Conservation (phyloP, 2,888 invertebrate species). For the Agrotis puta region DNA sequence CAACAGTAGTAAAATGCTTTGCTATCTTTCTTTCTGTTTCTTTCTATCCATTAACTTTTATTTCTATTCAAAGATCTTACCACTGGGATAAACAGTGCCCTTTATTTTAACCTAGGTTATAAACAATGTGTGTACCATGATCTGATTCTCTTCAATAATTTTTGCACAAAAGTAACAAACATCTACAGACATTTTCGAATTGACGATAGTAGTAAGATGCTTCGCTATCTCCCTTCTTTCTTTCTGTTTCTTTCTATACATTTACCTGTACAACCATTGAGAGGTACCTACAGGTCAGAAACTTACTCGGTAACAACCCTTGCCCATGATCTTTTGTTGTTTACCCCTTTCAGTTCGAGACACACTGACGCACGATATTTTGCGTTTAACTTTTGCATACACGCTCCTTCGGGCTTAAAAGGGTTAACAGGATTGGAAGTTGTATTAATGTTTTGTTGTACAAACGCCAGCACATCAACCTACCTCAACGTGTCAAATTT, state of each 20-base stretch:
- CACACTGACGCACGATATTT: conserved; percentile 50
- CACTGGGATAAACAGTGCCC: too few relatives aligned
- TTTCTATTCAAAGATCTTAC: background rate
- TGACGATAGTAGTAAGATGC: background rate
- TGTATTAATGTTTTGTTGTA: background rate
- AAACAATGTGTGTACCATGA: too few relatives aligned
- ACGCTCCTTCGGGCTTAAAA: background rate
- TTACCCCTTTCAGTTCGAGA: conserved; percentile 43
- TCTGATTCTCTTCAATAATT: too few relatives aligned
- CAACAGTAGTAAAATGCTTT: background rate
- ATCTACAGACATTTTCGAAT: too few relatives aligned
- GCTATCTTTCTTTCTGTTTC: background rate
- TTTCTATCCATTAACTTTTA: conserved; percentile 2
- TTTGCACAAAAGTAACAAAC: too few relatives aligned
- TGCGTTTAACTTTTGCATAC: conserved; percentile 26
- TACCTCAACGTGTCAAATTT: too few relatives aligned
- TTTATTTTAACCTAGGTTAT: too few relatives aligned
- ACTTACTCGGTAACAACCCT: conserved; percentile 41
- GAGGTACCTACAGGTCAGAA: conserved; percentile 33
- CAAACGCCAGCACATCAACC: too few relatives aligned
- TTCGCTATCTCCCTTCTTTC: background rate
- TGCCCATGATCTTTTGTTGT: conserved; percentile 53
- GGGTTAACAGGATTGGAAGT: conserved; percentile 15
- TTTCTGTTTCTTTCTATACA: background rate
- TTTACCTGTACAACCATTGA: conserved; percentile 20